These are phyloP conservation scores for Nyctereutes procyonoides DNA, from an alignment of 2,113 vertebrate genomes.

Conservation along the genomic window DNA sequence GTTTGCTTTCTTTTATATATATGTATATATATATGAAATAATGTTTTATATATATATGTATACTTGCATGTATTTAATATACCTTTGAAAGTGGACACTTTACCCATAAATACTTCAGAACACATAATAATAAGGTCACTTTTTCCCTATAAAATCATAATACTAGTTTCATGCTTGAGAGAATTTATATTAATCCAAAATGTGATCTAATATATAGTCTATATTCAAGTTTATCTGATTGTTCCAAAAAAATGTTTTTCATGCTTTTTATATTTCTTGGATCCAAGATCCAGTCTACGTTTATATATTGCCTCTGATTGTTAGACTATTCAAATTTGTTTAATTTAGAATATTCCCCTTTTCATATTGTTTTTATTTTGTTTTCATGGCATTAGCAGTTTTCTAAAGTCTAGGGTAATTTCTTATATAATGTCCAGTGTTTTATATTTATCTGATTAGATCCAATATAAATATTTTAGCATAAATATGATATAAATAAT, in stretches of 20 bases:
- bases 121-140: not conserved
- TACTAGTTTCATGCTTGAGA: not conserved
- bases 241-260: not conserved
- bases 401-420: not conserved
- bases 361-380: not conserved
- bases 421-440: not conserved
- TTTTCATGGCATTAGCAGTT: not conserved
- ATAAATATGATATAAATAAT: not conserved
- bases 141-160: not conserved
- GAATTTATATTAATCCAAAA: not conserved
- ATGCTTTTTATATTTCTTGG: not conserved
- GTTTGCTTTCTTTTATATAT: not conserved
- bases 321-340: not conserved
- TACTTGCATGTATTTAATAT: not conserved
- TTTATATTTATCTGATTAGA: not conserved
- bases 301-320: not conserved
- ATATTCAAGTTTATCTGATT: not conserved
- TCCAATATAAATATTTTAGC: not conserved
- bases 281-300: not conserved
- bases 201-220: not conserved
- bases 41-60: not conserved
- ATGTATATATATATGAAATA: not conserved
- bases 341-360: not conserved
- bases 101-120: not conserved
- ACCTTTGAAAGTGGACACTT: not conserved